These are phyloP conservation scores for Eupithecia subfuscata DNA, from an alignment of 2,888 invertebrate species.

Conservation along the genomic window DNA sequence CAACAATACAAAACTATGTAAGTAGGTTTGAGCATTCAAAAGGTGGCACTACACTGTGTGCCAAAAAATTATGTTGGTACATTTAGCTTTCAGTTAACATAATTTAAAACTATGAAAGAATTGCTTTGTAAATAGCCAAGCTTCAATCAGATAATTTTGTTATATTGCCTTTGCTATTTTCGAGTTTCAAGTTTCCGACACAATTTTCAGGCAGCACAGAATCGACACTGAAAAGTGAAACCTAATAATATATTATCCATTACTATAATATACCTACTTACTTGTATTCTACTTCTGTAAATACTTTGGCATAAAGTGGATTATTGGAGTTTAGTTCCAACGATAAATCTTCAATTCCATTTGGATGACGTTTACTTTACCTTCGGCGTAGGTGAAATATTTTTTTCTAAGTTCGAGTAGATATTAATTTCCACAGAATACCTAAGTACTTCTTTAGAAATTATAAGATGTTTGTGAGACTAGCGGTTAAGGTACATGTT, in stretches of 20 bases:
- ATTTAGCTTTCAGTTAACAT: background rate
- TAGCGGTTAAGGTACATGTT: constrained; percentile 56
- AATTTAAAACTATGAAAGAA: background rate
- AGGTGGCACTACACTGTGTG: background rate
- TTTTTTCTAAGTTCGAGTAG: background rate
- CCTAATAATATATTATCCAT: constrained; percentile 55
- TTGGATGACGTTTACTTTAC: constrained; percentile 19
- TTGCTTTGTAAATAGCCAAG: background rate
- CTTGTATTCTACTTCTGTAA: constrained; percentile 60
- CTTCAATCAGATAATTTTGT: background rate
- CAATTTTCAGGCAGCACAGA: background rate
- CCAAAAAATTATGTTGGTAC: background rate
- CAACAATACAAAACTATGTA: constrained; percentile 57
- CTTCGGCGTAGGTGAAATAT: background rate
- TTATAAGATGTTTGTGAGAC: constrained; percentile 65
- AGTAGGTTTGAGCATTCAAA: constrained; percentile 73
- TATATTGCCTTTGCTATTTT: background rate
- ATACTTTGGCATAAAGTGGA: constrained; percentile 55
- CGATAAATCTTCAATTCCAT: constrained; percentile 40
- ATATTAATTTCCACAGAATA: constrained; percentile 42
- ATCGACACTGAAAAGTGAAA: background rate
- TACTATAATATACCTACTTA: constrained; percentile 25
- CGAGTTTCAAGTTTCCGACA: background rate
- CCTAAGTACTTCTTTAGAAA: constrained; percentile 47
- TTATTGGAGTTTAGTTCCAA: constrained; percentile 35